Base-by-base conservation (phyloP, 53 echinoderm and acorn worm genomes). In the Antedon mediterranea region DNA sequence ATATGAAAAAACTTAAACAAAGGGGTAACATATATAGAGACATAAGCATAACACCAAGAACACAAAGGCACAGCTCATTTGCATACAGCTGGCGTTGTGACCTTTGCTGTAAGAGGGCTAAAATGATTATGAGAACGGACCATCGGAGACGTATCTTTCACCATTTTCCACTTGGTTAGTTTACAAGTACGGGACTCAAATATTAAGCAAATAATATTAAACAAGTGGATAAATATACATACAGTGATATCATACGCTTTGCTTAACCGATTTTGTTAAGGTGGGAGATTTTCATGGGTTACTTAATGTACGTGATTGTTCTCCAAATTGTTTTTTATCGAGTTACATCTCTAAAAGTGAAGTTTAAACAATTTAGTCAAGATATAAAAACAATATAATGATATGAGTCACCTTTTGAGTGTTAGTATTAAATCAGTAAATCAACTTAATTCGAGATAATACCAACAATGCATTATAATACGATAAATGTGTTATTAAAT, bases 61-160 rank as follows among this genome's bases (percentile, higher is more conserved):
- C 77, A 86, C 86, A 86, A 86, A 86, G 86, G 71, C 57, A 3
- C 32, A 74, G 2, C 78, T 82, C 82, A 86, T 86, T 86, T 86
- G 82, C 86, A 86, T 86, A 86, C 86, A 86, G 86, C 86, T 86
- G 86, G 80, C 72, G 73, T 57, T 57, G 23, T 57, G 57, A 57
- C 57, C 57, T 57, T 57, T 57, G 14, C 7, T 11, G 11, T 57
- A 57, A 57, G 57, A 57, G 57, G 57, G 57, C 57, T 57, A 57
- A 57, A 37, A 57, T 57, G 7, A 57, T 57, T 57, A 57, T 57
- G 57, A 57, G 3, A 57, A 57, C 23, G 57, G 14, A 57, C 57
- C 20, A 18, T 57, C 57, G 20, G 57, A 57, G 57, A 57, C 57
- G 23, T 57, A 57, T 57, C 9, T 57, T 57, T 18, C 57, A 3